Base-by-base conservation (phyloP, 1,140 invertebrate species). In the Leucophenga varia region DNA sequence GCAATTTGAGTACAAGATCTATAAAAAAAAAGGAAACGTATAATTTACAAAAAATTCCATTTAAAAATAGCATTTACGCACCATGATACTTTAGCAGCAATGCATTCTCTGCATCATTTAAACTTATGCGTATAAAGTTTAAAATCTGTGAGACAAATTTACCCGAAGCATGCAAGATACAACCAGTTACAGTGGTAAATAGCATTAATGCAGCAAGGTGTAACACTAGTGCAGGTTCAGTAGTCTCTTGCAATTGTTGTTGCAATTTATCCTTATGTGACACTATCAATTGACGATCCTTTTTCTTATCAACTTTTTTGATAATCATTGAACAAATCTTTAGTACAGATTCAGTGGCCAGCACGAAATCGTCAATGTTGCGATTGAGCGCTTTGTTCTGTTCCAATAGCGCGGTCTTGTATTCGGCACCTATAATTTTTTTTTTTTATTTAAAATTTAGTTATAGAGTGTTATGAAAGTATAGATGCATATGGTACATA, bases 241-340 rank as follows among this genome's bases (percentile, higher is more conserved):
- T 76, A 35, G 82, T 85, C 36, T 76, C 72, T 42, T 84, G 81
- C 31, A 97, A 67, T 72, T 95, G 86, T 42, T 91, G 84, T 22
- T 90, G 72, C n/a, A 97, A 77, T 47, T 84, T 84, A 64, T 92
- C 86, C 52, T 89, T 85, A 55, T 94, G 90, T 47, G 83, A 86
- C 36, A 86, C 77, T 46, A 94, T 80, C 16, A 91, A 70, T 16
- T 83, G 82, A 77, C 84, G 84, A 78, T 94, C 91, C 68, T 89
- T 90, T 64, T 90, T 93, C 61, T 91, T 92, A 71, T 95, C 91
- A 47, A 85, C 82, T 77, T 95, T 96, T 57, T 88, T 91, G 30
- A 93, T 74, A 49, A 93, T 82, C 78, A 96, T 86, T 54, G 90
- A 90, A 65, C 90, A 88, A 51, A 80, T 78, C 21, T 82, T 78